phyloP scores from a whole-genome alignment of 2,888 invertebrate genomes.

The Metellina segmentata region DNA sequence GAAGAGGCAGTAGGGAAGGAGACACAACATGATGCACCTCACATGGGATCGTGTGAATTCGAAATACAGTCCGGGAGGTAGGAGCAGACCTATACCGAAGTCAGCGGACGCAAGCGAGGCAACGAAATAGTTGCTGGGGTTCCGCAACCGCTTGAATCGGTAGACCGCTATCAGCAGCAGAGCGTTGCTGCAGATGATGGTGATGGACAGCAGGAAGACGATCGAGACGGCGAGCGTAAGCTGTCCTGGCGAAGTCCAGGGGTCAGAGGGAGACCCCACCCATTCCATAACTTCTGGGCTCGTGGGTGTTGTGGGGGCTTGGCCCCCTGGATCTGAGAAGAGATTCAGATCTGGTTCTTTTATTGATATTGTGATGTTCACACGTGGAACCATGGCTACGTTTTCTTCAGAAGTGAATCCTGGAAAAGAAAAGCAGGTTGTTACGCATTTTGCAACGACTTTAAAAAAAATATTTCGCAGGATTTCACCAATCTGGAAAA shows the following conservation, averaged over 20 bases:
- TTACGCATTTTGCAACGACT: background rate
- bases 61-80: conserved; percentile 84
- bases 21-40: conserved; percentile 82
- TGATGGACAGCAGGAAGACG: conserved; percentile 80
- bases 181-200: conserved; percentile 85
- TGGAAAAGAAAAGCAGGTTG: background rate
- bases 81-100: conserved; percentile 84
- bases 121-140: conserved; percentile 85
- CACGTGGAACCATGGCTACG: conserved; percentile 56
- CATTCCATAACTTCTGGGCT: conserved; percentile 56
- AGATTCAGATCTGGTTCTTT: conserved; percentile 22
- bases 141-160: conserved; percentile 84
- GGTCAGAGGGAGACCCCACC: conserved; percentile 32
- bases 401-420: conserved; percentile 66
- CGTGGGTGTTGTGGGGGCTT: background rate
- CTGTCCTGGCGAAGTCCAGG: conserved; percentile 61
- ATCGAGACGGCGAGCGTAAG: conserved; percentile 59
- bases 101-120: conserved; percentile 85
- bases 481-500: no score
- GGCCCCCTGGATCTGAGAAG: conserved; percentile 46
- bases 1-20: conserved; percentile 84
- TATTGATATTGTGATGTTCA: conserved; percentile 46
- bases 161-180: conserved; percentile 84
- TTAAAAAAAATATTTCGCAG: no score
- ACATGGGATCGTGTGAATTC: conserved; percentile 82